These are phyloP conservation scores for Calliopsis andreniformis DNA, from an alignment of 1,140 invertebrate species.

Conservation along the genomic window DNA sequence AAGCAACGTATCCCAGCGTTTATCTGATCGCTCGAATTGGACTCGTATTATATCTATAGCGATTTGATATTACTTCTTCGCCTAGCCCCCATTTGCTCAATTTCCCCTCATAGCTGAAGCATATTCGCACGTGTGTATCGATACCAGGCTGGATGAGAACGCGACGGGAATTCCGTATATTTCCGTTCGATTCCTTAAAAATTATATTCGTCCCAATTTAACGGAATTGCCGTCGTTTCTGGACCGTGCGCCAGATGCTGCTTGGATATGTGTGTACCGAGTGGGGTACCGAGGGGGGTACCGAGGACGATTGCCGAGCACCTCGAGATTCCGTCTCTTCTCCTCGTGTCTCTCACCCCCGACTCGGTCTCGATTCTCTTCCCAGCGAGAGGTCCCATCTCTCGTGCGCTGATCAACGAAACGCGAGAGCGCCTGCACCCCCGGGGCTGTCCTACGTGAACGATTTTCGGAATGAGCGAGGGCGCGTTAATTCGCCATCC, in stretches of 20 bases:
- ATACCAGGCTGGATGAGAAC: slow-evolving; percentile 33
- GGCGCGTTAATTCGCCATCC: slow-evolving; percentile 47
- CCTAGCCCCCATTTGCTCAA: slow-evolving; percentile 12
- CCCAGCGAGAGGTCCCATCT: background rate
- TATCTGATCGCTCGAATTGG: slow-evolving; percentile 61
- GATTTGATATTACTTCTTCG: slow-evolving; percentile 44
- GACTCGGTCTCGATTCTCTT: slow-evolving; percentile 26
- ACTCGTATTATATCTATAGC: slow-evolving; percentile 42
- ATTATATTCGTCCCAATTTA: slow-evolving; percentile 65
- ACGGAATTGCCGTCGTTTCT: slow-evolving; percentile 48
- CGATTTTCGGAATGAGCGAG: slow-evolving; percentile 37
- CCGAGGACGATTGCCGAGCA: slow-evolving; percentile 14
- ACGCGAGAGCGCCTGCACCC: background rate
- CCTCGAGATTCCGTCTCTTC: slow-evolving; percentile 21
- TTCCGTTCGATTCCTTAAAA: slow-evolving; percentile 58
- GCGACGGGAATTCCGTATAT: slow-evolving; percentile 52
- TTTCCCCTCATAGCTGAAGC: background rate
- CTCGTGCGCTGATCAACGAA: slow-evolving; percentile 14
- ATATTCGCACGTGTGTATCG: slow-evolving; percentile 29
- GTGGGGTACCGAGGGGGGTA: slow-evolving; percentile 13
- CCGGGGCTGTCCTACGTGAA: slow-evolving; percentile 22
- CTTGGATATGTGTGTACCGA: background rate
- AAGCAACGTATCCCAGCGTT: slow-evolving; percentile 48
- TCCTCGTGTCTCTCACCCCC: background rate
- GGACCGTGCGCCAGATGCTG: slow-evolving; percentile 33